phyloP scores from a whole-genome alignment of 2,888 invertebrate species.

The Gari tellinella region DNA sequence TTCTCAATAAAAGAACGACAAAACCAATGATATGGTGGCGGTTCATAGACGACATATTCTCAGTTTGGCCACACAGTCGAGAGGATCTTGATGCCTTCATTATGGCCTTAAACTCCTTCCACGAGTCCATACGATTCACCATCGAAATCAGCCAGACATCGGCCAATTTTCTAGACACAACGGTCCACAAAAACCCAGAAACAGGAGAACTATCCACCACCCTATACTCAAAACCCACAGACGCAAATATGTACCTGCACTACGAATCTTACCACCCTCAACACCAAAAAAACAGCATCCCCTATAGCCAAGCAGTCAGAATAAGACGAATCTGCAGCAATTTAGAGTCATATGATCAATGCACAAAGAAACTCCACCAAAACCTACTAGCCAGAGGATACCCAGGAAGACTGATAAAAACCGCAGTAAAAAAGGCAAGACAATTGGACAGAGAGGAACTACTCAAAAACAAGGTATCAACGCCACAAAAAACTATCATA shows the following conservation, averaged over 20 bases:
- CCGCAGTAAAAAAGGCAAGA: too few relatives aligned
- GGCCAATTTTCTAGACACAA: slow-evolving; percentile 11
- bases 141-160: slow-evolving; percentile 2
- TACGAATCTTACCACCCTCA: neutral
- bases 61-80: slow-evolving; percentile 21
- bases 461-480: too few relatives aligned
- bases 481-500: too few relatives aligned
- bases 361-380: neutral
- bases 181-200: neutral
- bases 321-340: slow-evolving; percentile 5
- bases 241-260: slow-evolving; percentile 13
- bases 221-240: slow-evolving; percentile 12
- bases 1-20: too few relatives aligned
- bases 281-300: neutral
- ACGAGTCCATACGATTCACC: slow-evolving; percentile 24
- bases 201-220: slow-evolving; percentile 5
- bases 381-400: neutral
- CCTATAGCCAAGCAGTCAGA: slow-evolving; percentile 10
- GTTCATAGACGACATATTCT: too few relatives aligned
- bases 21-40: too few relatives aligned
- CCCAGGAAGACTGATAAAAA: neutral
- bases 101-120: slow-evolving; percentile 7
- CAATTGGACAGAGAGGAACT: too few relatives aligned
- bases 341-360: neutral
- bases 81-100: slow-evolving; percentile 9